Evolutionary conservation across 2,113 vertebrate genomes (phyloP).

Genomic region (Halcyon malimbica): DNA sequence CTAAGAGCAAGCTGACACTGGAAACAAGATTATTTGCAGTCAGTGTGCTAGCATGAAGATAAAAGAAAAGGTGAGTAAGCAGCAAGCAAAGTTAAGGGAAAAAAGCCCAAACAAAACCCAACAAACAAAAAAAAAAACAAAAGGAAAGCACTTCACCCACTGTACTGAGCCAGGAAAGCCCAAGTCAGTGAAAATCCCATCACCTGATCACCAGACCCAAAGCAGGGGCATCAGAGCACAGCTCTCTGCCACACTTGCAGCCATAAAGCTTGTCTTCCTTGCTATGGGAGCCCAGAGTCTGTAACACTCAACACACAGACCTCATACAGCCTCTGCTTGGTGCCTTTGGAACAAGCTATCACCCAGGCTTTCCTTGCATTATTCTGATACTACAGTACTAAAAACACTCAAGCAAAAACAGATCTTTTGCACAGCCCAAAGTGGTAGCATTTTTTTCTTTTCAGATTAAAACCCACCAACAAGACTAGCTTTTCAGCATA

Average conservation of each 20-base stretch:
- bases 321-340: rapidly evolving
- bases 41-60: not conserved
- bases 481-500: rapidly evolving
- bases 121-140: too few species aligned
- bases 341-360: not conserved
- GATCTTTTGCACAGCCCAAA: not conserved
- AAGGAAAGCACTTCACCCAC: not conserved
- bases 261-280: not conserved
- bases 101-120: not conserved
- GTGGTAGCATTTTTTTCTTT: not conserved
- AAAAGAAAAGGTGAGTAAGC: not conserved
- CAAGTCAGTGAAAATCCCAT: not conserved
- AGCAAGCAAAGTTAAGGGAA: rapidly evolving
- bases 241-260: not conserved
- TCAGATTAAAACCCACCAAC: not conserved
- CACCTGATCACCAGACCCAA: not conserved
- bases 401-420: not conserved
- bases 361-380: not conserved
- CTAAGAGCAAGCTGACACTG: not conserved
- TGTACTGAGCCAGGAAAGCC: not conserved
- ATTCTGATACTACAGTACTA: not conserved
- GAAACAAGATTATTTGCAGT: not conserved
- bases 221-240: not conserved
- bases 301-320: rapidly evolving
- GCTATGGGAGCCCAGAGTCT: not conserved